Percentiles rank a stretch among this genome's conserved stretches.
phyloP scores from a whole-genome alignment of 1,140 invertebrate genomes.

The Ceratoteleas bidentatus region DNA sequence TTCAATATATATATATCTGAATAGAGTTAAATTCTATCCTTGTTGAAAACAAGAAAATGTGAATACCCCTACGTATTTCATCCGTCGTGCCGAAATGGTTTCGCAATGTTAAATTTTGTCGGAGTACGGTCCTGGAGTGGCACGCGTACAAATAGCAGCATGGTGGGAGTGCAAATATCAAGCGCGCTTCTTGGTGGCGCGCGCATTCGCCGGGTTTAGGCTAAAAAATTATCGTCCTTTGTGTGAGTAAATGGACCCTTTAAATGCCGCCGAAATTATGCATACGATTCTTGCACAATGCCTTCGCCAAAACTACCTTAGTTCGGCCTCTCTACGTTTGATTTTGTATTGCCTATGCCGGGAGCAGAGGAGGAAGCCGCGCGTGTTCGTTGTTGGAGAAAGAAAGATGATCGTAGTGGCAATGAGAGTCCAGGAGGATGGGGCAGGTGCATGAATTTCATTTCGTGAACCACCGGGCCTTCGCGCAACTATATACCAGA shows the following conservation, averaged over 20 bases:
- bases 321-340: slow-evolving; percentile 31
- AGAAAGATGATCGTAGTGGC: slow-evolving; percentile 54
- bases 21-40: too few species aligned
- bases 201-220: slow-evolving; percentile 12
- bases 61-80: too few species aligned
- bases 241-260: slow-evolving; percentile 39
- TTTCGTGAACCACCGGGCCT: slow-evolving; percentile 72
- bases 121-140: slow-evolving; percentile 50
- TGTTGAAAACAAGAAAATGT: too few species aligned
- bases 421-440: slow-evolving; percentile 62
- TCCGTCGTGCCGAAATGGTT: too few species aligned
- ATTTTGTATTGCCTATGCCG: slow-evolving; percentile 31
- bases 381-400: slow-evolving; percentile 5
- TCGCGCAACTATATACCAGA: slow-evolving; percentile 44
- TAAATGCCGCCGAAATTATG: slow-evolving; percentile 34
- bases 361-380: slow-evolving; percentile 1
- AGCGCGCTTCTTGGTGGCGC: slow-evolving; percentile 6
- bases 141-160: slow-evolving; percentile 62
- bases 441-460: slow-evolving; percentile 76
- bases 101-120: neutral
- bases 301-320: slow-evolving; percentile 12
- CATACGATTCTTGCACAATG: slow-evolving; percentile 41
- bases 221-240: slow-evolving; percentile 44
- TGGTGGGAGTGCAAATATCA: slow-evolving; percentile 52
- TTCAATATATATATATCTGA: too few species aligned